phyloP scores from a whole-genome alignment of 2,113 vertebrate genomes.

The Erythrocercus mccallii region DNA sequence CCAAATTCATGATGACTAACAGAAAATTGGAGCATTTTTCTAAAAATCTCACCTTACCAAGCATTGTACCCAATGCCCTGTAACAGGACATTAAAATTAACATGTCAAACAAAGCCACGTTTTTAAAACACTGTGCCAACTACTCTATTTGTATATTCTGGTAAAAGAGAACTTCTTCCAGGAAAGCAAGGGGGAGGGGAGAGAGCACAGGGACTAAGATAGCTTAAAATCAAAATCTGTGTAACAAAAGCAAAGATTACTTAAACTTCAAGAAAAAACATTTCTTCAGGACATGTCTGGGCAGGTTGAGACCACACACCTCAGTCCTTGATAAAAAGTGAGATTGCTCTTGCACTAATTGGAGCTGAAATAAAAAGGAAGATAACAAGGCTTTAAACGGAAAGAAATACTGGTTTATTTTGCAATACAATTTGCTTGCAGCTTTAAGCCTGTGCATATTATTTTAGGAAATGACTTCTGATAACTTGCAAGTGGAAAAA shows the following conservation, averaged over 20 bases:
- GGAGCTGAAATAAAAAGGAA: neutral
- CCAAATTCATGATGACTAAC: neutral
- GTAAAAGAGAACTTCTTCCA: neutral
- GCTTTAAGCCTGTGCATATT: neutral
- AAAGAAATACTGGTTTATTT: neutral
- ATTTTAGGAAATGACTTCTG: neutral
- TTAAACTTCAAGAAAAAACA: neutral
- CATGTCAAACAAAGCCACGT: neutral
- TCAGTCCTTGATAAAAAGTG: neutral
- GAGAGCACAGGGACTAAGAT: neutral
- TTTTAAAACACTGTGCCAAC: neutral
- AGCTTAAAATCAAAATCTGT: neutral
- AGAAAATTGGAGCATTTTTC: neutral
- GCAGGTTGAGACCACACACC: neutral
- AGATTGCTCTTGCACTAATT: neutral
- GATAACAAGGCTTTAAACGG: neutral
- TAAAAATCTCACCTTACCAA: neutral
- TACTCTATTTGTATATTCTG: neutral
- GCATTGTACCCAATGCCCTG: neutral
- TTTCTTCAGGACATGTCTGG: neutral
- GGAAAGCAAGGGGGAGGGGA: neutral
- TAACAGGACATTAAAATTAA: neutral
- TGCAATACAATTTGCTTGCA: neutral
- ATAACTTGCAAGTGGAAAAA: neutral
- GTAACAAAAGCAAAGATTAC: neutral